Percentiles rank a stretch among this genome's conserved stretches.
Evolutionary conservation across 2,888 invertebrate genomes (phyloP).

Genomic region (Abscondita cerata): DNA sequence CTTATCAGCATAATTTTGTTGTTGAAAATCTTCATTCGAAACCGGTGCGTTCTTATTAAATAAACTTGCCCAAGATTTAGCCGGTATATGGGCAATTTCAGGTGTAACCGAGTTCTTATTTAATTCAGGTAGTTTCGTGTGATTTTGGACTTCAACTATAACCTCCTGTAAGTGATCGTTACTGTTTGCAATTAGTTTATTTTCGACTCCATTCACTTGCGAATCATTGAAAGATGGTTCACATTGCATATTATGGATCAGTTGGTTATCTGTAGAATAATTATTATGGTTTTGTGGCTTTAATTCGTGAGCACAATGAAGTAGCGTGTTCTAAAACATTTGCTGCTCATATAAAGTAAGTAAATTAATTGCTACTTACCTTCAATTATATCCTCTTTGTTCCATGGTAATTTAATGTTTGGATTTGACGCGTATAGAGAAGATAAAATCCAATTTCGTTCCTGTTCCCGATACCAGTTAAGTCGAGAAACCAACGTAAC

Average conservation of each 20-base stretch:
- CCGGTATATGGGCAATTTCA: constrained; percentile 43
- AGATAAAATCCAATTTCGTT: constrained; percentile 68
- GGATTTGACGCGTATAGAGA: constrained; percentile 63
- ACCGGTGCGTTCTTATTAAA: constrained; percentile 55
- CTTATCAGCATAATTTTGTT: background rate
- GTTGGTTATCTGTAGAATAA: no score
- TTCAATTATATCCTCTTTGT: constrained; percentile 24
- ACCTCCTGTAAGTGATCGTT: background rate
- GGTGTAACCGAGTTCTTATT: background rate
- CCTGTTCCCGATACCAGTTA: constrained; percentile 74
- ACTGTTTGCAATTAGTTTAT: no score
- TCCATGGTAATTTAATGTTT: constrained; percentile 57
- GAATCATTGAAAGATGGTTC: no score
- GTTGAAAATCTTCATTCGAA: background rate
- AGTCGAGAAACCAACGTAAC: constrained; percentile 70
- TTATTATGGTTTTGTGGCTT: no score
- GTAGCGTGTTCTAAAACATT: background rate
- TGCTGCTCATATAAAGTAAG: no score
- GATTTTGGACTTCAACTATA: background rate
- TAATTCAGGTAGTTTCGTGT: background rate
- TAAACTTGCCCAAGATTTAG: constrained; percentile 73
- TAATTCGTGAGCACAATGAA: no score
- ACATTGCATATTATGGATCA: no score
- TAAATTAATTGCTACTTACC: constrained; percentile 4
- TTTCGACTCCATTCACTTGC: no score